A percentile compares a stretch with the other conserved stretches of the same genome.
These are phyloP conservation scores for Amphipyra berbera DNA, from an alignment of 2,888 invertebrate species.

Conservation along the genomic window DNA sequence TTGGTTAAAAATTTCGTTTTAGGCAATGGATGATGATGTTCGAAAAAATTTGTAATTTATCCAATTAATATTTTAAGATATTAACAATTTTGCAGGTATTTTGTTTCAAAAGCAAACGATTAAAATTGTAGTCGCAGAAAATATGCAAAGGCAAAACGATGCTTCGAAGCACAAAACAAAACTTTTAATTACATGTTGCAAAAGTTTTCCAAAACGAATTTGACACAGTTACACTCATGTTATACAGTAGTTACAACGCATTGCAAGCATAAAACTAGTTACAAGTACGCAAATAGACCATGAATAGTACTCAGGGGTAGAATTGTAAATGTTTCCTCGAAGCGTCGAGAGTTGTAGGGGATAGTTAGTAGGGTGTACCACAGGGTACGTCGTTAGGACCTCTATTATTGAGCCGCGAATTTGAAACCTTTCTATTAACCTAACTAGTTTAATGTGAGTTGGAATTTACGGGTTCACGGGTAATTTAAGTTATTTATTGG, in stretches of 20 bases:
- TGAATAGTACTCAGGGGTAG: conserved; percentile 54
- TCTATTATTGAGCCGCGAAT: conserved; percentile 58
- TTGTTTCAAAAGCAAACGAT: too few species aligned
- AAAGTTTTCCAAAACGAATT: conserved; percentile 42
- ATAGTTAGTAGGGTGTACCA: conserved; percentile 55
- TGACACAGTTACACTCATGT: conserved; percentile 38
- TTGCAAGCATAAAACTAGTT: conserved; percentile 47
- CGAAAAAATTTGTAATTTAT: too few species aligned
- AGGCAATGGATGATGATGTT: too few species aligned
- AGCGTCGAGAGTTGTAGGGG: conserved; percentile 51
- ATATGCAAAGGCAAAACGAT: too few species aligned
- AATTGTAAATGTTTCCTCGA: conserved; percentile 50
- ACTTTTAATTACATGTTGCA: conserved; percentile 13
- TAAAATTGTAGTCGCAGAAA: too few species aligned
- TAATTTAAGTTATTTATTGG: conserved; percentile 54
- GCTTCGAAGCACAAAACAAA: neutral
- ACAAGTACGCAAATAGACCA: conserved; percentile 52
- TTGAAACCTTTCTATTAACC: conserved; percentile 58
- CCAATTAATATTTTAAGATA: too few species aligned
- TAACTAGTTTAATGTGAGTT: conserved; percentile 56
- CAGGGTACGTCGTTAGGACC: conserved; percentile 57
- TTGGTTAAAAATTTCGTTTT: too few species aligned
- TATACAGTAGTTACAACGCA: conserved; percentile 38
- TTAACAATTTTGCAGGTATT: too few species aligned
- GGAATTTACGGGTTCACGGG: conserved; percentile 55